These are phyloP conservation scores for Alexandromys fortis DNA, from an alignment of 2,113 vertebrate species.

Conservation along the genomic window DNA sequence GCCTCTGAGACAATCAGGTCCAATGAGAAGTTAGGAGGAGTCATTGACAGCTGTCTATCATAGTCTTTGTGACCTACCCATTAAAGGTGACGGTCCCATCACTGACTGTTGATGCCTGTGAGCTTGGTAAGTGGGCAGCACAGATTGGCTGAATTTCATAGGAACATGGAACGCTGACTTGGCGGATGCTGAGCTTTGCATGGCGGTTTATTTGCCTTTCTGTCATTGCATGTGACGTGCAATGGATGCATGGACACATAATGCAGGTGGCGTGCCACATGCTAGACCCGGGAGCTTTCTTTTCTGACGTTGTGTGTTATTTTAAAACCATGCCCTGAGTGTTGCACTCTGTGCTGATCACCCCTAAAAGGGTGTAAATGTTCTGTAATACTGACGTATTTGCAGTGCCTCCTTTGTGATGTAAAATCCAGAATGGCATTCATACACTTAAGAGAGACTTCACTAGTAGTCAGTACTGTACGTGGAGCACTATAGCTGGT, in stretches of 20 bases:
- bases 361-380: background rate
- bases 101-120: background rate
- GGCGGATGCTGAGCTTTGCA: background rate
- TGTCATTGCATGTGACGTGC: background rate
- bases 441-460: background rate
- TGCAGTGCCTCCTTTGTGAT: background rate
- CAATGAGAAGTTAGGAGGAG: background rate
- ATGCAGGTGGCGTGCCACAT: background rate
- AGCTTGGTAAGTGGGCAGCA: background rate
- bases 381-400: background rate
- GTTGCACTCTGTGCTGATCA: background rate
- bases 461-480: background rate
- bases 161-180: background rate
- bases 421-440: too few species aligned
- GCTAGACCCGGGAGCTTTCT: background rate
- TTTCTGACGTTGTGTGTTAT: background rate
- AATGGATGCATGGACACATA: background rate
- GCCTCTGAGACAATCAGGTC: background rate
- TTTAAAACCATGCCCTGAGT: background rate
- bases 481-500: background rate
- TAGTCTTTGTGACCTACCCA: too few species aligned
- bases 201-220: background rate
- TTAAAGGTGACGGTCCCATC: background rate
- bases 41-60: background rate
- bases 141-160: background rate